Percentiles rank a stretch among this genome's conserved stretches.
These are phyloP conservation scores for Philaethria dido DNA, from an alignment of 2,888 invertebrate genomes.

Conservation along the genomic window DNA sequence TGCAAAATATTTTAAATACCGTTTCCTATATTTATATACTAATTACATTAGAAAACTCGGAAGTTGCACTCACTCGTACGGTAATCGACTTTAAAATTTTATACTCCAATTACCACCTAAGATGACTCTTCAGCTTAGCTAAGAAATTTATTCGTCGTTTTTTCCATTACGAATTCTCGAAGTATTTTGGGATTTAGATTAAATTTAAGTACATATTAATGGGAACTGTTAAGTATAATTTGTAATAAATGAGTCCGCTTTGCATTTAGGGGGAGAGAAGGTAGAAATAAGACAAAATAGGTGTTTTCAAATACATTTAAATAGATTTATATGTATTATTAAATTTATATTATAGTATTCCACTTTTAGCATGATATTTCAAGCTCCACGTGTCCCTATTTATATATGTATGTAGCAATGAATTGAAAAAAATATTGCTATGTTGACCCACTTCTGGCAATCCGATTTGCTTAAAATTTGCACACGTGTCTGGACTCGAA, in stretches of 20 bases:
- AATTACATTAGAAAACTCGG: background rate
- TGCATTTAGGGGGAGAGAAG: background rate
- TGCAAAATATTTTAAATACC: background rate
- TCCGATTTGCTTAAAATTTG: no score
- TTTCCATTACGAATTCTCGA: constrained; percentile 1
- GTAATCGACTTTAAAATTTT: constrained; percentile 34
- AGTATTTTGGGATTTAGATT: background rate
- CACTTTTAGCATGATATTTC: no score
- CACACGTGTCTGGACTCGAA: no score
- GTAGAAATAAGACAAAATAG: no score
- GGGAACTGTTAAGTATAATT: background rate
- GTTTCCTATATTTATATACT: background rate
- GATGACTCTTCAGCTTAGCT: constrained; percentile 24
- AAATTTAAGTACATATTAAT: background rate
- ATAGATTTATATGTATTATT: no score
- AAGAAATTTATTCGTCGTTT: constrained; percentile 24
- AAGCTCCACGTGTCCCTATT: no score
- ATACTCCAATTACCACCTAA: constrained; percentile 35
- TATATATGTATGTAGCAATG: no score
- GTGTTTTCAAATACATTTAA: no score
- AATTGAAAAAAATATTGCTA: no score
- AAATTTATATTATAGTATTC: no score
- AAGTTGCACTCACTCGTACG: background rate
- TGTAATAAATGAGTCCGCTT: background rate
- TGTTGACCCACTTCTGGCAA: no score